Base-by-base conservation (phyloP, 2,797 vertebrate genomes). In the Numenius phaeopus region DNA sequence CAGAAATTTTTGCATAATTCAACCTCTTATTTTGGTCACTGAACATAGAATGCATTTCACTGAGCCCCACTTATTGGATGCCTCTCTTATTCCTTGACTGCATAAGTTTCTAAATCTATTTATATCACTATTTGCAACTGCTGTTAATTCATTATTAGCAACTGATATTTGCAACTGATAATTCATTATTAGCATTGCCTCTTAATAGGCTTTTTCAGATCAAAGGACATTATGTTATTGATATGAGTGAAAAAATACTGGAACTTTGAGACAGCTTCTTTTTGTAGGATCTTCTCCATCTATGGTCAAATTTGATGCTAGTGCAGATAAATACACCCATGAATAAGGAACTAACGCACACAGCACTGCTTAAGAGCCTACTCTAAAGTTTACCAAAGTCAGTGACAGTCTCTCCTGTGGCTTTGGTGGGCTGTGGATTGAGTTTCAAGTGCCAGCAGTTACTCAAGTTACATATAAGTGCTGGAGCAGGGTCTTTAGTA, bases 391-490 rank as follows among this genome's bases (percentile, higher is more conserved):
- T 87, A 34, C 20, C 10, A 55, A 52, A 86, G 54, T 66, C 54
- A 76, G 58, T 55, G 85, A 32, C 52, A 47, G 32, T 65, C 65
- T 91, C 42, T 85, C 10, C 29, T 54, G 79, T 21, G 44, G 59
- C 44, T 87, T 94, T 52, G 71, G 78, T 47, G 58, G 54, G 62
- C 54, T 80, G 34, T 69, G 58, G 87, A 69, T 86, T 86, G 50
- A 77, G 58, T 95, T 94, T 88, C 89, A 90, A 90, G 39, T 47
- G 54, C 87, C 72, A 93, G 70, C 73, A 93, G 85, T 66, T 93
- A 69, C 94, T 95, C 87, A 89, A 44, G 46, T 95, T 95, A 93
- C 72, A 69, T 34, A 3, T 72, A 81, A 91, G 30, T 79, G 66
- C 54, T 55, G 40, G 54, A 90, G 64, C 27, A 72, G n/a, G 37